Evolutionary conservation across 2,888 invertebrate genomes (phyloP).

Genomic region (Torymus texanus): DNA sequence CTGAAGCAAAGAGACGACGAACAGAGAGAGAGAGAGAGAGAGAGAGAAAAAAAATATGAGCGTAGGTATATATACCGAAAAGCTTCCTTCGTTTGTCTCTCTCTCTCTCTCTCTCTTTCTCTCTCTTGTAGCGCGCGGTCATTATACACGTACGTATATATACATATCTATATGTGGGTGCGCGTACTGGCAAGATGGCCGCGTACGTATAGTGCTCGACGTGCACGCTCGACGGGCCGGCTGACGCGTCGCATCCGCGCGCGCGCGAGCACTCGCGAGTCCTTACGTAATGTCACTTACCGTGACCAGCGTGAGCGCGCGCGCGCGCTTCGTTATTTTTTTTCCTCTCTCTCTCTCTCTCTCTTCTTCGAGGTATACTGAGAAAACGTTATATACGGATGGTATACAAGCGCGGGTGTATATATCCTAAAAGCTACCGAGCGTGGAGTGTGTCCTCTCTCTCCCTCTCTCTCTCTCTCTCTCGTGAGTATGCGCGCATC

Average conservation of each 20-base stretch:
- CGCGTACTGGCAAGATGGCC: conserved; percentile 24
- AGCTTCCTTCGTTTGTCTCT: conserved; percentile 3
- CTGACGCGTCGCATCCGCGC: conserved; percentile 67
- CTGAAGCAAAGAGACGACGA: conserved; percentile 48
- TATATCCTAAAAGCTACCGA: too few relatives aligned
- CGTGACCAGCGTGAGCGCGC: conserved; percentile 42
- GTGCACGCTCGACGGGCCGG: conserved; percentile 63
- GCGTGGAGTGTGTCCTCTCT: too few relatives aligned
- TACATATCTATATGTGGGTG: neutral
- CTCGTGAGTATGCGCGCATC: too few relatives aligned
- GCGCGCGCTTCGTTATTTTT: conserved; percentile 14
- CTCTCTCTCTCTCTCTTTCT: neutral
- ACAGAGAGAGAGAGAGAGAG: conserved; percentile 17
- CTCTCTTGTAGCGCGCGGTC: conserved; percentile 43
- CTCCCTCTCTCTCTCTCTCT: too few relatives aligned
- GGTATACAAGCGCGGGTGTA: too few relatives aligned
- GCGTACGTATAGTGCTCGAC: too few relatives aligned
- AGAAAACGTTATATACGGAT: too few relatives aligned
- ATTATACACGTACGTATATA: conserved; percentile 19
- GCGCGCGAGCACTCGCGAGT: neutral
- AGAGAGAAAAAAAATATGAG: conserved; percentile 6
- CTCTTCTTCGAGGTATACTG: too few relatives aligned
- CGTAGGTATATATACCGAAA: conserved; percentile 29
- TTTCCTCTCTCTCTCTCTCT: conserved; percentile 3
- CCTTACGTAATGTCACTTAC: conserved; percentile 63